Conservation (phyloP, 1,140 invertebrate species). For the Odontomachus brunneus region DNA sequence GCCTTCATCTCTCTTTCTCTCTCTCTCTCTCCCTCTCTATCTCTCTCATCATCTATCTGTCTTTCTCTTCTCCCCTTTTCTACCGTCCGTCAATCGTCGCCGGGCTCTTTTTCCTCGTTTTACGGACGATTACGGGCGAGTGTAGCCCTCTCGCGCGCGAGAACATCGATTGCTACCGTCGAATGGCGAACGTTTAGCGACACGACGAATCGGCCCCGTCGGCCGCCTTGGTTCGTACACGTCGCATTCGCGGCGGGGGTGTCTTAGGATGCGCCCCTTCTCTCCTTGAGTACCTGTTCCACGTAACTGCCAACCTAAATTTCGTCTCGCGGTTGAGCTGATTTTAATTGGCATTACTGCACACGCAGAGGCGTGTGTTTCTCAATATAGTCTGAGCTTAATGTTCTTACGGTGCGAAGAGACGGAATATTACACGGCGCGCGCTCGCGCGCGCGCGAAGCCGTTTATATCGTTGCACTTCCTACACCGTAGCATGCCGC, state of each 20-base stretch:
- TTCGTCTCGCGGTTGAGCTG: constrained; percentile 11
- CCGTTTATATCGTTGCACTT: constrained; percentile 33
- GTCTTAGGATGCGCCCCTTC: not conserved
- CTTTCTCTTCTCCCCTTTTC: too few relatives aligned
- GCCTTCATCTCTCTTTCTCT: not conserved
- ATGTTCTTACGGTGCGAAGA: constrained; percentile 8
- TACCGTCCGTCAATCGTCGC: constrained; percentile 9
- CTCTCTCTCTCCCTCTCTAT: too few relatives aligned
- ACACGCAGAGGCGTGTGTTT: not conserved
- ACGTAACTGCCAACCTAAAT: constrained; percentile 13
- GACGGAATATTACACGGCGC: constrained; percentile 11
- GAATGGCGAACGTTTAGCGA: constrained; percentile 31
- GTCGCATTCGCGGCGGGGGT: not conserved
- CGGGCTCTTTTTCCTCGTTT: constrained; percentile 33
- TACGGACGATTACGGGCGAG: constrained; percentile 65
- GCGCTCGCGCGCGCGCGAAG: not conserved
- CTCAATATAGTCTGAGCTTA: constrained; percentile 45
- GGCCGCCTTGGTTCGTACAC: not conserved
- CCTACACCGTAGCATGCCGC: constrained; percentile 5
- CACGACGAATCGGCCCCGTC: not conserved
- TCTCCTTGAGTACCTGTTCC: not conserved
- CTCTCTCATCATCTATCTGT: not conserved
- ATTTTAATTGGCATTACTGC: constrained; percentile 40
- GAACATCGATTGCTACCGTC: constrained; percentile 39
- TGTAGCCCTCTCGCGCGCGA: constrained; percentile 30